Base-by-base conservation (phyloP, 1,140 invertebrate species). In the Fopius arisanus region DNA sequence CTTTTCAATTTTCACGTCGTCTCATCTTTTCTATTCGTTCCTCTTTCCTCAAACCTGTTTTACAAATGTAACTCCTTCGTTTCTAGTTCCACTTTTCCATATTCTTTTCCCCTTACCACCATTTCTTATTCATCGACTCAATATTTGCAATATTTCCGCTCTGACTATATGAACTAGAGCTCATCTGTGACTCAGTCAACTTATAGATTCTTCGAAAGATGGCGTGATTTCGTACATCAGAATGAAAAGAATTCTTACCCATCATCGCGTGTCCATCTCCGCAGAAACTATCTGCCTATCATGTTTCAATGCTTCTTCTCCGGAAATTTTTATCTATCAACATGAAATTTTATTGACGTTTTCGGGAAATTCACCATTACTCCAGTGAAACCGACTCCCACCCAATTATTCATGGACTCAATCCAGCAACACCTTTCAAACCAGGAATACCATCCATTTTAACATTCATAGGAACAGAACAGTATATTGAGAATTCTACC, bases 91-190 rank as follows among this genome's bases (percentile, higher is more conserved):
- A 48, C 6, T 19, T 19, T 66, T 74, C 41, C 14, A 69, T 74
- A 62, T 67, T 73, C 67, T 74, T 43, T 48, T 67, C 63, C 29
- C 7, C 37, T 28, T 68, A 26, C 48, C 59, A 63, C 73, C 48
- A 75, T 75, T 69, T 65, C 70, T 75, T 75, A 75, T 75, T 75
- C 74, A 75, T 75, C 67, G 69, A 66, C 51, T 43, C 74, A 75
- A 75, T 75, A 75, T 75, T 75, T 59, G 54, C 68, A 75, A 75
- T 75, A 69, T 48, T 48, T 51, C 21, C 62, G 19, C 3, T 59
- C 54, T 54, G 16, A 59, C 54, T 59, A 59, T 59, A 48, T 48
- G 43, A 12, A 63, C 51, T 29, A n/a, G 29, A 59, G 68, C 68
- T 66, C 67, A 66, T 63, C 67, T 63, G 65, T 59, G 21, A 10